Base-by-base conservation (phyloP, 1,140 invertebrate species). In the Ostrea denselamellosa region DNA sequence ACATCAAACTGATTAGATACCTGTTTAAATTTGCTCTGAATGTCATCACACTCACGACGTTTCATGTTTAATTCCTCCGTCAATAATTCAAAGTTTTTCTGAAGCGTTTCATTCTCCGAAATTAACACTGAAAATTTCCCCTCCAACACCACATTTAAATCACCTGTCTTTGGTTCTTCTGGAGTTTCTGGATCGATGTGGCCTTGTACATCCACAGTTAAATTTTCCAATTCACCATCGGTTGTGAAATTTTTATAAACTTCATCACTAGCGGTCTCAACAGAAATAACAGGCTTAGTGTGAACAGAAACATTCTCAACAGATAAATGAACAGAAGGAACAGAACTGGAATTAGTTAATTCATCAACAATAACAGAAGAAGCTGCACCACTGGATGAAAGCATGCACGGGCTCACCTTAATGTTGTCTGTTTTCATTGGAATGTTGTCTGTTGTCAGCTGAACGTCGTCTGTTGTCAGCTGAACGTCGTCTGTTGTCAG, bases 241-340 rank as follows among this genome's bases (percentile, higher is more conserved):
- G 68, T 22, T 14, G 12, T 25, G 28, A 77, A 77, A 77, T 77
- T 34, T 28, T 25, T 25, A 62, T n/a, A 19, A 0, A 14, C 68
- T 34, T 25, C 68, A 28, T 25, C 68, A 77, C 28, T 77, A 34
- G 12, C 25, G 28, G 8, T 34, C 22, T 12, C 28, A 34, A 25
- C 28, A 25, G 68, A 77, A 77, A 77, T 25, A 77, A 9, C 14
- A 34, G 68, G 68, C 14, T 9, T 8, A 28, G 12, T 77, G 22
- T 77, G 68, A 77, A 77, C 68, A 77, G 68, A 28, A 77, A 77
- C 68, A 77, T 77, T 77, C 25, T 77, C 68, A 77, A 77, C 68
- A 77, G 68, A 44, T 25, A 71, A n/a, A 71, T 34, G 25, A 71
- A 71, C 65, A 71, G 28, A 7, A 65, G 2, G 22, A 65, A 65